phyloP scores from a whole-genome alignment of 2,113 vertebrate species.

The Sinosuthora webbiana region DNA sequence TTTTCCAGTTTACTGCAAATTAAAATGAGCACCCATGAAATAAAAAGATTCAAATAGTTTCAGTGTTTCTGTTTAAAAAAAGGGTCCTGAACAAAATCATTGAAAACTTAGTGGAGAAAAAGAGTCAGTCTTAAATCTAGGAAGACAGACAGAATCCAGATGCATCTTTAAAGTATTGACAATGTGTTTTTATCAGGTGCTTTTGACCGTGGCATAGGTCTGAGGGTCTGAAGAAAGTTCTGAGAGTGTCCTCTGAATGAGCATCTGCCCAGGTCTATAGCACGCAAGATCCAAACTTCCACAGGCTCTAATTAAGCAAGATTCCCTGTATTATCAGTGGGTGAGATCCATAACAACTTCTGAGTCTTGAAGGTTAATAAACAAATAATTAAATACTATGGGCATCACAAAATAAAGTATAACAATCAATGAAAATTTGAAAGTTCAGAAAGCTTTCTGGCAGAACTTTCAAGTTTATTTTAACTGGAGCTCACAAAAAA shows the following conservation, averaged over 20 bases:
- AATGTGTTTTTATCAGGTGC: neutral
- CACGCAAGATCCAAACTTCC: neutral
- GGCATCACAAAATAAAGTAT: rapidly evolving
- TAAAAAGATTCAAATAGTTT: neutral
- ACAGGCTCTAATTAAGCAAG: neutral
- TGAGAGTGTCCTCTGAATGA: neutral
- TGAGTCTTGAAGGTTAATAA: neutral
- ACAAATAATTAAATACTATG: neutral
- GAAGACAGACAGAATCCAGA: neutral
- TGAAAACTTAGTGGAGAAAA: neutral
- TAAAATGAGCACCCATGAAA: neutral
- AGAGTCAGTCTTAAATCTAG: neutral
- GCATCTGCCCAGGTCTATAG: neutral
- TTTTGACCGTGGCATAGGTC: neutral
- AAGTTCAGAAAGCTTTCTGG: neutral
- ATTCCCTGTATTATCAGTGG: neutral
- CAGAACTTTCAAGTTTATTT: neutral
- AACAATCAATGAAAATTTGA: neutral
- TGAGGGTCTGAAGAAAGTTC: neutral
- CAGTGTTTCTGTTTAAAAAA: neutral
- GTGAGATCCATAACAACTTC: neutral
- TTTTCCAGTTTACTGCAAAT: neutral
- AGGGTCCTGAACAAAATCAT: neutral
- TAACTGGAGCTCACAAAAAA: neutral
- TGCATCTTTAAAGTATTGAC: neutral